Evolutionary conservation across 2,113 vertebrate species (phyloP), one percentile per base, ranked within the genome.

Genomic region (Okapia johnstoni): DNA sequence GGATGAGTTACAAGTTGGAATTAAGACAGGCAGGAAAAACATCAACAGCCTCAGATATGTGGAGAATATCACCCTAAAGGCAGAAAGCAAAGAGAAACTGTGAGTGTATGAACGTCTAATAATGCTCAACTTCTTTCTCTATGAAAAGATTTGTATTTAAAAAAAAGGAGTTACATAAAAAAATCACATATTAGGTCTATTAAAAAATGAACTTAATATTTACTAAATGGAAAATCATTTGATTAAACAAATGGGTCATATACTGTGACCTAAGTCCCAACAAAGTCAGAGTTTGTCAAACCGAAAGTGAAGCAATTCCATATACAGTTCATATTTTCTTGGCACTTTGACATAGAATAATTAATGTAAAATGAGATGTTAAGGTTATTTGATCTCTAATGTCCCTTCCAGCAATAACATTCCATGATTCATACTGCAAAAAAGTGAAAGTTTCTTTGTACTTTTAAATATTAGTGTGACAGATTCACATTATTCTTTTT

Each of bases 301-400:
- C 36, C 4, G 73, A 58, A 88, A 36, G 2, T 66, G 52, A 80
- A 81, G 12, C 16, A 90, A 55, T 85, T 57, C 30, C 19, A 63
- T 12, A 30, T 2, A 43, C 0, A 88, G 16, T 55, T 76, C 8
- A 76, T 52, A 21, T 25, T 80, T 52, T 92, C 25, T 85, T 57
- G 79, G 54, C 55, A 81, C 23, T 88, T 96, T 93, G 23, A 61
- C 79, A 48, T 6, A 85, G 19, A 81, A 25, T 58, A 88, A 93
- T 93, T 96, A 88, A 63, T 87, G 7, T 76, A 63, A 92, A 92
- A 90, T 80, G 19, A 43, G 85, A 97, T 50, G 14, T 43, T 73
- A 88, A 55, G 25, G 14, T 88, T 96, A 85, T 94, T 85, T 98
- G 60, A 96, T 88, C 25, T 94, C 43, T 81, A 76, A 81, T 96